Evolutionary conservation across 2,797 vertebrate species (phyloP), one percentile per base, ranked within the genome.

Genomic region (Salmo trutta): DNA sequence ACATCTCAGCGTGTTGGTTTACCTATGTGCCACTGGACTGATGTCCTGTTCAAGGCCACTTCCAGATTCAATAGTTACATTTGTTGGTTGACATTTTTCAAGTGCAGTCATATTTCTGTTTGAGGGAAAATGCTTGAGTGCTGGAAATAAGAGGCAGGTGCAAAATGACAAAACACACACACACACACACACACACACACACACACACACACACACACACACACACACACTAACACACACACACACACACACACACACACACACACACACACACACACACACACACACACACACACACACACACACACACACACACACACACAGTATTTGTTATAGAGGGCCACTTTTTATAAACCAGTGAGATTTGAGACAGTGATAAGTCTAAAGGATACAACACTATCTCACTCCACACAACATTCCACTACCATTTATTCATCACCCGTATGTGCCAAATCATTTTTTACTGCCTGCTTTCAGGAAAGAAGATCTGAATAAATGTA

Each of bases 361-460:
- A 71, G 85, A 90, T 88, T 88, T 72, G 4, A 72, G 21, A 52
- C 33, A 69, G 36, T 29, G 71, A 83, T 83, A 85, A 83, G 87
- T 84, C 82, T 79, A 83, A 87, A 82, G 76, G 83, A 74, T 75
- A 71, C 81, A 80, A 85, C 79, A 80, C 82, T 77, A 87, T 89
- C 82, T 86, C 81, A 78, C 85, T 83, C 83, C 81, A 78, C 86
- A 84, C 88, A 87, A 84, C 83, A 86, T 84, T 83, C 70, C 75
- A 85, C 65, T 80, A 80, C 76, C 51, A 29, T 69, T 62, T 68
- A 17, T 24, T 51, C 51, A 29, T 75, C 75, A 87, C 69, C 82
- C 81, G 82, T 71, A 70, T 74, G 77, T 82, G 83, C 82, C 85
- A 90, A 89, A 91, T 88, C 70, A 87, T 89, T 88, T 88, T 91